Evolutionary conservation across 2,888 invertebrate genomes (phyloP).

Genomic region (Ochropleura leucogaster): DNA sequence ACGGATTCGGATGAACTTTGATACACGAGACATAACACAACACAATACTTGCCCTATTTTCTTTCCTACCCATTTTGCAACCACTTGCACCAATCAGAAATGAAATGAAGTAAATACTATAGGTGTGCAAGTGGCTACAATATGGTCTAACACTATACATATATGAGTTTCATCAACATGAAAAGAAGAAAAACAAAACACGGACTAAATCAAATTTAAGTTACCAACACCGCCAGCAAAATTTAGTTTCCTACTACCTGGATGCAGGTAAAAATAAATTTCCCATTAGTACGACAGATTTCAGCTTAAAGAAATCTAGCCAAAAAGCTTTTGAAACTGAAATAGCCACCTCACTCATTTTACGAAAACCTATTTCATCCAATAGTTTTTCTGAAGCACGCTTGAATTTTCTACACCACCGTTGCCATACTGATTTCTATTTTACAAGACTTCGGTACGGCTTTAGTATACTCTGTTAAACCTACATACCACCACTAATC

Average conservation of each 20-base stretch:
- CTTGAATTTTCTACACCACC: neutral
- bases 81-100: too few species aligned
- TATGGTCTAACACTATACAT: too few species aligned
- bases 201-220: too few species aligned
- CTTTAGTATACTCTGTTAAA: conserved; percentile 23
- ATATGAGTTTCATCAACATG: too few species aligned
- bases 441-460: neutral
- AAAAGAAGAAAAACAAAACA: too few species aligned
- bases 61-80: too few species aligned
- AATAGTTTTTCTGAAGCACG: neutral
- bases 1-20: neutral
- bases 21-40: too few species aligned
- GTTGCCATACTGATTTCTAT: neutral
- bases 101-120: too few species aligned
- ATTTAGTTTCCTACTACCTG: neutral
- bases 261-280: neutral
- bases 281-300: neutral
- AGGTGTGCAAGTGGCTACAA: too few species aligned
- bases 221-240: neutral
- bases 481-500: neutral
- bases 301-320: neutral
- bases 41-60: too few species aligned
- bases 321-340: conserved; percentile 1
- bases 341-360: conserved; percentile 2
- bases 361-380: neutral